These are phyloP conservation scores for Epinotia bilunana DNA, from an alignment of 2,888 invertebrate species.

Conservation along the genomic window DNA sequence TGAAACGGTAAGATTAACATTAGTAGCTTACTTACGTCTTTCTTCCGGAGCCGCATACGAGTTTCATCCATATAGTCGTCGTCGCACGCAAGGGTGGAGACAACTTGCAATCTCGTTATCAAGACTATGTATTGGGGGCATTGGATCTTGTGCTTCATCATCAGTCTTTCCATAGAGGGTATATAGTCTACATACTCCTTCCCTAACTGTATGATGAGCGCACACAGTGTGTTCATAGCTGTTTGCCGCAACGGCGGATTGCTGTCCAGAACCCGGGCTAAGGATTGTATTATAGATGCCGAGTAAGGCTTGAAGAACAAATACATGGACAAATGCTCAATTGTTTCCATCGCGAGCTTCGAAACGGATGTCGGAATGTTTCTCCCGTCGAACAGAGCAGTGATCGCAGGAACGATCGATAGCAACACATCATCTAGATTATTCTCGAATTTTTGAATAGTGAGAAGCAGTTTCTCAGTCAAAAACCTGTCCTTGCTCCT, in stretches of 20 bases:
- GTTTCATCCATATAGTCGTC: constrained; percentile 88
- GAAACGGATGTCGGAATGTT: constrained; percentile 92
- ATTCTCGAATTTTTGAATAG: constrained; percentile 96
- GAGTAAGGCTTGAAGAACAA: constrained; percentile 96
- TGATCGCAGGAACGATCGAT: constrained; percentile 96
- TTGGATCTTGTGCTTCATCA: constrained; percentile 91
- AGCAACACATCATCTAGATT: constrained; percentile 98
- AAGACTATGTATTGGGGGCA: constrained; percentile 92
- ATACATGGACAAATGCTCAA: constrained; percentile 94
- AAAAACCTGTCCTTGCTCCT: constrained; percentile 92
- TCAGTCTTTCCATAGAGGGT: constrained; percentile 94
- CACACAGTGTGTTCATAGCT: constrained; percentile 96
- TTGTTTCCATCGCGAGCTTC: constrained; percentile 91
- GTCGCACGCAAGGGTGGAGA: constrained; percentile 90
- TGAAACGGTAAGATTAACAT: not conserved
- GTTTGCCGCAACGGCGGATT: constrained; percentile 90
- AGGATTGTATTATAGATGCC: constrained; percentile 96
- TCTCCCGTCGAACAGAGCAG: constrained; percentile 93
- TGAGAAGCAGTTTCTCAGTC: constrained; percentile 92
- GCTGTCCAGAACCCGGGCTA: constrained; percentile 93
- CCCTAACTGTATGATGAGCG: constrained; percentile 94
- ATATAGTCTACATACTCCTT: constrained; percentile 96
- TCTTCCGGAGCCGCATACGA: constrained; percentile 87
- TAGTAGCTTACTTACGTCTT: constrained; percentile 83
- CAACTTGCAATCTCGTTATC: constrained; percentile 89